Conservation (phyloP, 2,888 invertebrate species). For the Sinelater perroti region DNA sequence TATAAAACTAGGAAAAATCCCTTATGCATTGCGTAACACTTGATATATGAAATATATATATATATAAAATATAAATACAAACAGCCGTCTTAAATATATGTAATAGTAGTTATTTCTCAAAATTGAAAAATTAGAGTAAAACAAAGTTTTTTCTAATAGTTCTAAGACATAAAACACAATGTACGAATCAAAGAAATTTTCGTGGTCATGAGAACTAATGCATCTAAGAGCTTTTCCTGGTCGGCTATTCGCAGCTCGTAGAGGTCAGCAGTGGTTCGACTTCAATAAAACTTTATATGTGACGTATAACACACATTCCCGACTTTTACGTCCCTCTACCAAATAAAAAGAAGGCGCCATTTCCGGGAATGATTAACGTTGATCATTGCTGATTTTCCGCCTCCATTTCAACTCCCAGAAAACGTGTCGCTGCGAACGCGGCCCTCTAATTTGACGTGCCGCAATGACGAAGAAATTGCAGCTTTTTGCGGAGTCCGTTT, state of each 20-base stretch:
- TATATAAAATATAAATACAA: too few species aligned
- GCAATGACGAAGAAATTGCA: too few species aligned
- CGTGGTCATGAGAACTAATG: slow-evolving; percentile 30
- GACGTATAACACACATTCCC: slow-evolving; percentile 34
- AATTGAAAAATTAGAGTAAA: too few species aligned
- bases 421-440: background rate
- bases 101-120: too few species aligned
- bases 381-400: slow-evolving; percentile 28
- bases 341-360: slow-evolving; percentile 31
- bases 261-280: slow-evolving; percentile 34
- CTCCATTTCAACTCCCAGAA: background rate
- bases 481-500: background rate
- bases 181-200: too few species aligned
- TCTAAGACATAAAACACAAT: too few species aligned
- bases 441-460: background rate
- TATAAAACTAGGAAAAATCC: too few species aligned
- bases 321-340: slow-evolving; percentile 28
- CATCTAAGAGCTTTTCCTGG: slow-evolving; percentile 34
- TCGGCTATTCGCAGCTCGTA: slow-evolving; percentile 31
- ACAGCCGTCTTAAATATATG: too few species aligned
- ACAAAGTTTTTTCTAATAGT: too few species aligned
- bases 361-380: slow-evolving; percentile 27
- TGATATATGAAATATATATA: too few species aligned
- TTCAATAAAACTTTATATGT: slow-evolving; percentile 36
- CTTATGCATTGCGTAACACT: too few species aligned